Evolutionary conservation across 1,140 invertebrate species (phyloP), one percentile per base, ranked within the genome.

Genomic region (Heliconius melpomene): DNA sequence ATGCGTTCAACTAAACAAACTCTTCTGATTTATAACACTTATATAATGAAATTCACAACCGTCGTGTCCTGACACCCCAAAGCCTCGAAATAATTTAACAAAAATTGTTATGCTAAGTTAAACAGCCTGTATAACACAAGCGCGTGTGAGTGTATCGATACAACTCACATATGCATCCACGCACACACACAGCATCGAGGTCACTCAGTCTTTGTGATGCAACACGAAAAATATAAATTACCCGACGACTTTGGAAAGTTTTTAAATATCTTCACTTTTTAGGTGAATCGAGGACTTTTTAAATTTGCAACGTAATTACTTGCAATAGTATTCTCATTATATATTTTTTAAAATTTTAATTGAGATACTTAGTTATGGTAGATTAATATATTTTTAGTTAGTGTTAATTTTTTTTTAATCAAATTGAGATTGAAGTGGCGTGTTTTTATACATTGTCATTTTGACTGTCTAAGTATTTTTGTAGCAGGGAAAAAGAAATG

Each of bases 131-230:
- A 84, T 75, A 82, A 38, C 46, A 70, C 60, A 70, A 81, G 74
- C 81, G 80, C 87, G 90, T 93, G 79, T 88, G 77, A 54, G 84
- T 87, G 76, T 70, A 80, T 80, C 79, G 75, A 80, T 72, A 86
- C 80, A 84, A 81, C 81, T 88, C 86, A 89, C 85, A 83, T 71
- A 52, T 36, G 57, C 9, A 72, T 72, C 85, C 75, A 85, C 54
- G 54, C 81, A 80, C 78, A 72, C 74, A 78, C 72, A 79, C 40
- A 90, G 77, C 78, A 91, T 87, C 89, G 91, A 91, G 92, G 92
- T 94, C 92, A 93, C 85, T 85, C 89, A 90, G 83, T 84, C 82
- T 86, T 82, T 78, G 83, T 92, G 91, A 90, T 88, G 90, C 88
- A 92, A 92, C 86, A 73, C 77, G 86, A 89, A 88, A 46, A 89